Evolutionary conservation across 2,888 invertebrate genomes (phyloP).

Genomic region (Spicauda simplicius): DNA sequence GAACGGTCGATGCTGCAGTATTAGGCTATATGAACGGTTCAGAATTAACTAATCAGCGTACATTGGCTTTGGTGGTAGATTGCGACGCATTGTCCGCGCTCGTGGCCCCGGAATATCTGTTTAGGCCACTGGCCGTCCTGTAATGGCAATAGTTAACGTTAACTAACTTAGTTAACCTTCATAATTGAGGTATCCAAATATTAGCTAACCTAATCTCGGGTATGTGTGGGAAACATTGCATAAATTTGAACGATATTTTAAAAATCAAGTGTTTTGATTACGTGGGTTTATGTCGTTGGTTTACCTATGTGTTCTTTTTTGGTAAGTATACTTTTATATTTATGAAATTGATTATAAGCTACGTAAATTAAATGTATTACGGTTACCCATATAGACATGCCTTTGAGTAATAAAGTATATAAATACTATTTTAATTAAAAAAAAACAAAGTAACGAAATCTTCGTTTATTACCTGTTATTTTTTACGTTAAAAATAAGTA

Average conservation of each 20-base stretch:
- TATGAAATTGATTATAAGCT: too few species aligned
- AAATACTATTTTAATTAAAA: too few species aligned
- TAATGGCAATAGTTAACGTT: slow-evolving; percentile 78
- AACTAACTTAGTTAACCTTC: slow-evolving; percentile 69
- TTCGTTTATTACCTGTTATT: neutral
- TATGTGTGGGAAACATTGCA: slow-evolving; percentile 32
- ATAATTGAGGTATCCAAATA: slow-evolving; percentile 58
- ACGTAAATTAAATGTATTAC: too few species aligned
- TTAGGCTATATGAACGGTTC: slow-evolving; percentile 76
- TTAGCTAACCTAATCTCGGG: slow-evolving; percentile 53
- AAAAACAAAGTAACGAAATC: too few species aligned
- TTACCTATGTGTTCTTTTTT: too few species aligned
- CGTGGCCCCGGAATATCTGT: slow-evolving; percentile 83
- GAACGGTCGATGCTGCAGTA: slow-evolving; percentile 65
- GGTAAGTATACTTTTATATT: too few species aligned
- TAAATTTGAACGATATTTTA: slow-evolving; percentile 14
- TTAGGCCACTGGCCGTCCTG: slow-evolving; percentile 80
- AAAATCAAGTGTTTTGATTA: neutral
- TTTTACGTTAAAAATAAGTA: neutral
- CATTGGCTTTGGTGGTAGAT: slow-evolving; percentile 79
- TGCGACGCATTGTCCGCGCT: slow-evolving; percentile 79
- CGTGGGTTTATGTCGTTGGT: too few species aligned
- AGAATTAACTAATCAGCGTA: slow-evolving; percentile 83
- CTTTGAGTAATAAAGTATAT: too few species aligned
- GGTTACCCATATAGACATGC: too few species aligned